Conservation (phyloP, 2,888 invertebrate species). For the Cheilosia impressa region DNA sequence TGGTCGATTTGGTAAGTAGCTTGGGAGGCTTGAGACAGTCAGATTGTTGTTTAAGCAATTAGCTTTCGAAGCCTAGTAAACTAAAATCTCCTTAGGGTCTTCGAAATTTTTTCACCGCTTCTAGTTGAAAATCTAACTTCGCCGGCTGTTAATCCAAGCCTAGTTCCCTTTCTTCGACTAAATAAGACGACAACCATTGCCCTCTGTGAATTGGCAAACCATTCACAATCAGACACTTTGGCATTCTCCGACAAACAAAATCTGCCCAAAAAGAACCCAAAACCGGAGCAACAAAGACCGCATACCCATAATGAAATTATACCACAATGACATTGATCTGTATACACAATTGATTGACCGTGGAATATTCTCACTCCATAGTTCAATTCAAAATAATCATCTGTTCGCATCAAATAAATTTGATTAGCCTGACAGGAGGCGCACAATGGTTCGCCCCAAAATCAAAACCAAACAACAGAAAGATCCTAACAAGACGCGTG, state of each 20-base stretch:
- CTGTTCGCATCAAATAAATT: constrained; percentile 39
- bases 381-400: constrained; percentile 23
- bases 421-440: constrained; percentile 44
- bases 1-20: too few species aligned
- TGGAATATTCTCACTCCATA: constrained; percentile 19
- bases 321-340: constrained; percentile 38
- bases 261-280: not conserved
- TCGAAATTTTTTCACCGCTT: too few species aligned
- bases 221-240: not conserved
- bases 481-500: constrained; percentile 25
- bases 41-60: too few species aligned
- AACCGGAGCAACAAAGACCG: not conserved
- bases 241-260: too few species aligned
- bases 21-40: too few species aligned
- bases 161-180: too few species aligned
- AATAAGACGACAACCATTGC: too few species aligned
- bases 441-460: not conserved
- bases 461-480: constrained; percentile 8
- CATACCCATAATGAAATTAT: constrained; percentile 2
- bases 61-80: too few species aligned
- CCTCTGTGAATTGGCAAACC: too few species aligned
- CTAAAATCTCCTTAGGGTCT: too few species aligned
- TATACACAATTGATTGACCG: constrained; percentile 25
- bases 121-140: too few species aligned
- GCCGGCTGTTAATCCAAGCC: too few species aligned